phyloP scores from a whole-genome alignment of 2,797 vertebrate species.

The Cyclopterus lumpus region DNA sequence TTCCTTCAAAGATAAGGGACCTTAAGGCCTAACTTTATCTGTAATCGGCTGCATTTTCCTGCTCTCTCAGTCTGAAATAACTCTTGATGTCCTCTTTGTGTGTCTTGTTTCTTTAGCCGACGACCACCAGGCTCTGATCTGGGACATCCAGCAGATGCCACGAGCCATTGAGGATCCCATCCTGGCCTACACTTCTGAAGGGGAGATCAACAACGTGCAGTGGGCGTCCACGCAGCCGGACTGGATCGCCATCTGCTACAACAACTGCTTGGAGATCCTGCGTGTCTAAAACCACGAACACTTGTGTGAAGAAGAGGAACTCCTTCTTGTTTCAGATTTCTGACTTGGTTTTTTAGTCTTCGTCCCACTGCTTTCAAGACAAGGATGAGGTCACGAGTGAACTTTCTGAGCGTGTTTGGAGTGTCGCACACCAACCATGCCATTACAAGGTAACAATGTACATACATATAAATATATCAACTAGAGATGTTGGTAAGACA shows the following conservation, averaged over 20 bases:
- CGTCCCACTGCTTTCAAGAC: slow-evolving; percentile 32
- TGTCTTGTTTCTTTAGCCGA: slow-evolving; percentile 83
- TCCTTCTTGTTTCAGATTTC: slow-evolving; percentile 33
- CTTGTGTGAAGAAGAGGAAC: neutral
- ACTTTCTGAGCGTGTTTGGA: slow-evolving; percentile 56
- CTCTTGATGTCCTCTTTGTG: neutral
- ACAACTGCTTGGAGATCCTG: slow-evolving; percentile 99
- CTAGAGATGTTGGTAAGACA: slow-evolving; percentile 76
- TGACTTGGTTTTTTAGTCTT: slow-evolving; percentile 58
- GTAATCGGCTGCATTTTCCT: neutral
- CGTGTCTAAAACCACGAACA: slow-evolving; percentile 86
- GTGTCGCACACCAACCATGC: slow-evolving; percentile 71
- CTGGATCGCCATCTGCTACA: slow-evolving; percentile 99
- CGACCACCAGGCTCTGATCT: slow-evolving; percentile 99
- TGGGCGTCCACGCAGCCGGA: slow-evolving; percentile 99
- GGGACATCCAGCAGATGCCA: slow-evolving; percentile 99
- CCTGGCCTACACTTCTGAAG: slow-evolving; percentile 97
- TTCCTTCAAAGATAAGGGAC: too few relatives aligned
- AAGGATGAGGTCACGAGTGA: slow-evolving; percentile 50
- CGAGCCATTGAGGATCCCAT: slow-evolving; percentile 98
- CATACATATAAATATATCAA: slow-evolving; percentile 83
- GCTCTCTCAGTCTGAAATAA: neutral
- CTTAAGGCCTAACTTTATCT: neutral
- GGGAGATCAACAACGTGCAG: slow-evolving; percentile 99
- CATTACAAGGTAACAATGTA: slow-evolving; percentile 83